Evolutionary conservation across 2,797 vertebrate species (phyloP), one percentile per base, ranked within the genome.

Genomic region (Odontamblyopus rebecca): DNA sequence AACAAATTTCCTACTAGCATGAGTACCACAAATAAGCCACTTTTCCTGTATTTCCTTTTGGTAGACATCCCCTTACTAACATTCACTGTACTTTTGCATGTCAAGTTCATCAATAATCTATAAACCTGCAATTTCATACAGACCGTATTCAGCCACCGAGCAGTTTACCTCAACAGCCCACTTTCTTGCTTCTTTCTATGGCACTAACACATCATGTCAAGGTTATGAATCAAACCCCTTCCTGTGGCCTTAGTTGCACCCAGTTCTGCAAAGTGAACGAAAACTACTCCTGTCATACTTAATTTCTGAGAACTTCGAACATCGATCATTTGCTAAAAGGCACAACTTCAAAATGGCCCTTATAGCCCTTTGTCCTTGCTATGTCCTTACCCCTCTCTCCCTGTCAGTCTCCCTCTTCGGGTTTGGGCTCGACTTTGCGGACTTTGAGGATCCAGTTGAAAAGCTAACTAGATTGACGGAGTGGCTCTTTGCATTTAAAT

Each of bases 401-500:
- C 74, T 70, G 65, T 65, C 63, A 48, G 44, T 70, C 2, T 61
- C 16, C 8, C 27, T 61, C 29, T 61, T 26, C 54, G 19, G 61
- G 29, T 35, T 77, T 41, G 54, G 56, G 23, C 41, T 71, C 51
- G 72, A 74, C 72, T 26, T 69, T 77, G 60, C 81, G 48, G 48
- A 67, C 84, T 90, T 86, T 91, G 87, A 91, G 86, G 90, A 83
- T 77, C 78, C 74, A 51, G 78, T 71, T 71, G 62, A 76, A 79
- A 80, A 85, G 75, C 72, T 71, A 87, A 83, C 85, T 63, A 79
- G 82, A 70, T 11, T 73, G 73, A 69, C 82, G 71, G 80, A 91
- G 86, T 84, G 85, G 82, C 86, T 90, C 86, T 91, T 90, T 92
- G 91, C 92, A 93, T 93, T 93, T 91, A 91, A 90, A 91, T 92